Percentiles rank a stretch among this genome's conserved stretches.
These are phyloP conservation scores for Pseudolycoriella hygida DNA, from an alignment of 2,888 invertebrate species.

Conservation along the genomic window DNA sequence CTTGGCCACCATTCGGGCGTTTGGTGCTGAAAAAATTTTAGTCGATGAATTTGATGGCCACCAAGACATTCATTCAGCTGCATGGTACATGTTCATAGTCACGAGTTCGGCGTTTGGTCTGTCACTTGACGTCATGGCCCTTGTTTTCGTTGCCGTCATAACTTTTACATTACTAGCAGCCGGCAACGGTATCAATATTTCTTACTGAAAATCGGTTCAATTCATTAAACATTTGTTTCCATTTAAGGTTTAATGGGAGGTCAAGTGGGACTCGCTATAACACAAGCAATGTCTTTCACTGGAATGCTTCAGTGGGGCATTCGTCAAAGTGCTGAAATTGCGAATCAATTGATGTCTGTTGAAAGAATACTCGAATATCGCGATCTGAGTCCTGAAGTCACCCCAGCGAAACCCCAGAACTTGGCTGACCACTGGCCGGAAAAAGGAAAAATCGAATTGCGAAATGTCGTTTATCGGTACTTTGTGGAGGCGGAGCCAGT, in stretches of 20 bases:
- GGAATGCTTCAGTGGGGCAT: slow-evolving; percentile 35
- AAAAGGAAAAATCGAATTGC: slow-evolving; percentile 32
- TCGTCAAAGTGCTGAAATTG: slow-evolving; percentile 46
- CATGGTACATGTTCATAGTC: slow-evolving; percentile 46
- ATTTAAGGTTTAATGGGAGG: slow-evolving; percentile 20
- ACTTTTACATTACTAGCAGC: slow-evolving; percentile 14
- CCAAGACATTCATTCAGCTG: slow-evolving; percentile 42
- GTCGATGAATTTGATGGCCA: background rate
- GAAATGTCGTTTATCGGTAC: slow-evolving; percentile 43
- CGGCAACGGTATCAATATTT: background rate
- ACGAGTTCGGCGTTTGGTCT: slow-evolving; percentile 46
- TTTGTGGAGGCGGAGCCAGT: slow-evolving; percentile 67
- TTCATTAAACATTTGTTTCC: background rate
- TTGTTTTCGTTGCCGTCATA: slow-evolving; percentile 38
- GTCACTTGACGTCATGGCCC: slow-evolving; percentile 43
- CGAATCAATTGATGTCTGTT: slow-evolving; percentile 46
- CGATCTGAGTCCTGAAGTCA: slow-evolving; percentile 23
- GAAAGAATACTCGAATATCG: slow-evolving; percentile 57
- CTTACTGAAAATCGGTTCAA: background rate
- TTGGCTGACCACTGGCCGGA: slow-evolving; percentile 30
- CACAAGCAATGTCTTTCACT: slow-evolving; percentile 35
- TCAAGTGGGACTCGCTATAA: slow-evolving; percentile 34
- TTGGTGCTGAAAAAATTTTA: slow-evolving; percentile 33
- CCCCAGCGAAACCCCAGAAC: slow-evolving; percentile 17
- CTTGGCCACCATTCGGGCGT: slow-evolving; percentile 56